phyloP scores from a whole-genome alignment of 2,888 invertebrate species.

The Cepaea hortensis region DNA sequence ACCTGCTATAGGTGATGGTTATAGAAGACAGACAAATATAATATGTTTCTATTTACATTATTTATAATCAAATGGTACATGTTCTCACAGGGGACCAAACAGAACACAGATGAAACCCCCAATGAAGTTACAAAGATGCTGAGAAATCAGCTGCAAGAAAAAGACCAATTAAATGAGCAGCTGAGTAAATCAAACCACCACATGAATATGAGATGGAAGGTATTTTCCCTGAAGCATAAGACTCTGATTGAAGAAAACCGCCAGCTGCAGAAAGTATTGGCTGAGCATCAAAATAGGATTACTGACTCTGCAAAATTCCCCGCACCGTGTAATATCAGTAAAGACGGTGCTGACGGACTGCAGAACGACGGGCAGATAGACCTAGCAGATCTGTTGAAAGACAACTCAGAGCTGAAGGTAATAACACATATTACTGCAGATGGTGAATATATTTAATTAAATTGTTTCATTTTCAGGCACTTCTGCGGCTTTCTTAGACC shows the following conservation, averaged over 20 bases:
- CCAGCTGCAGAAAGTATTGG: background rate
- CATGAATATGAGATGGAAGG: background rate
- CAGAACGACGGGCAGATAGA: background rate
- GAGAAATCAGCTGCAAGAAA: conserved; percentile 1
- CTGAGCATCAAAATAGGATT: background rate
- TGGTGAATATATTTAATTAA: too few species aligned
- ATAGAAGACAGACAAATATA: too few species aligned
- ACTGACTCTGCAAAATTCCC: background rate
- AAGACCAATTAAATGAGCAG: background rate
- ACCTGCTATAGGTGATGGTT: too few species aligned
- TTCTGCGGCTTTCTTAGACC: background rate
- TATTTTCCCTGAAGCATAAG: background rate
- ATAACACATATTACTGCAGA: too few species aligned
- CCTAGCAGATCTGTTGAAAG: background rate
- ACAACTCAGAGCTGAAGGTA: conserved; percentile 17
- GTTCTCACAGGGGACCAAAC: background rate
- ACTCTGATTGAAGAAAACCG: background rate
- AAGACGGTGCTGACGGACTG: background rate
- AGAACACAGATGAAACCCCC: background rate
- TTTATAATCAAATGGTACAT: too few species aligned
- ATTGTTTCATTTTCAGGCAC: too few species aligned
- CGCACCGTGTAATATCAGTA: background rate
- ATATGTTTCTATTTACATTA: too few species aligned
- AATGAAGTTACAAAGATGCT: background rate
- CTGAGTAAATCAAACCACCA: background rate